Conservation (phyloP, 2,888 invertebrate genomes). For the Odontocolon sp. region DNA sequence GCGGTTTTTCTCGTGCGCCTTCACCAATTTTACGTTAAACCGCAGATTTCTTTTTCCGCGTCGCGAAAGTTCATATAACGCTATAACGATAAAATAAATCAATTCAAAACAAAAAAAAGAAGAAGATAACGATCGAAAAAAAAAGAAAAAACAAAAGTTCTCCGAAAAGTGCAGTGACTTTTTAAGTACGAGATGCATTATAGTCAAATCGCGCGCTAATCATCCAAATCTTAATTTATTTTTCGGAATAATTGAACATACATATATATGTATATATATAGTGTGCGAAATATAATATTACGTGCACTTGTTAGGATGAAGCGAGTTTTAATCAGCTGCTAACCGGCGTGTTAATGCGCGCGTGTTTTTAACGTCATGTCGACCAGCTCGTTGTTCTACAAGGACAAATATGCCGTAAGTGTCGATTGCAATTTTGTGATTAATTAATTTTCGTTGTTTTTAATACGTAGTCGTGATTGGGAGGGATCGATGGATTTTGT, state of each 20-base stretch:
- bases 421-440: slow-evolving; percentile 29
- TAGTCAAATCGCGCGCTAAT: no score
- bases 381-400: slow-evolving; percentile 78
- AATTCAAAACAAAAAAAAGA: no score
- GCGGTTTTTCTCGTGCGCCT: slow-evolving; percentile 37
- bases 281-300: background rate
- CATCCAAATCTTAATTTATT: no score
- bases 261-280: no score
- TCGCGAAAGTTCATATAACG: no score
- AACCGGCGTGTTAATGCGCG: slow-evolving; percentile 62
- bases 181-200: no score
- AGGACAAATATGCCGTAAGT: slow-evolving; percentile 79
- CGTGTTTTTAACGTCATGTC: slow-evolving; percentile 73
- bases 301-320: slow-evolving; percentile 19
- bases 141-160: slow-evolving; percentile 16
- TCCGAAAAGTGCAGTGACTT: background rate
- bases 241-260: no score
- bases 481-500: background rate
- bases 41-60: no score
- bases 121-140: no score
- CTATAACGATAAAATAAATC: no score
- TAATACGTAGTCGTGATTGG: background rate
- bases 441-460: slow-evolving; percentile 28
- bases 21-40: no score
- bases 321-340: slow-evolving; percentile 51